Evolutionary conservation across 2,797 vertebrate species (phyloP), one percentile per base, ranked within the genome.

Genomic region (Acanthurus leucopareius): DNA sequence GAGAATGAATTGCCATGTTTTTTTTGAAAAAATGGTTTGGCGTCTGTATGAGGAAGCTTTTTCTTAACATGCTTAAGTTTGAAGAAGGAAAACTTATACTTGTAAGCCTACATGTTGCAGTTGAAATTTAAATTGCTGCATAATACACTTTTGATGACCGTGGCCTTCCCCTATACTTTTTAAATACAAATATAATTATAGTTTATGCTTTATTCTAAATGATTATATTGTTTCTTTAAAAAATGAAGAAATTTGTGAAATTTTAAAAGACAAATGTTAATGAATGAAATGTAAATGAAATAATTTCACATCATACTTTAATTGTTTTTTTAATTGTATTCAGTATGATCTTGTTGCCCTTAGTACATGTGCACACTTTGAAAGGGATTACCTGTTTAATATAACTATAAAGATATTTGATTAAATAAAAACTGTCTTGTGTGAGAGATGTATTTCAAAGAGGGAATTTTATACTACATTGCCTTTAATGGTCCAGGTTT

Each of bases 91-190:
- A 52, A 73, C 11, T 49, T 5, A 16, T 14, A 15, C n/a, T 53
- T 49, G 32, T 32, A 32, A 32, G 28, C 28, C 28, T 32, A 32
- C 28, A 5, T 53, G 20, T 40, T 69, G 38, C n/a, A 19, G 45
- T 3, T 59, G 17, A 61, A 64, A 52, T 61, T 32, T 32, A 32
- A 32, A 10, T 38, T 48, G 15, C 1, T 58, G 47, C 15, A 59
- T 35, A 5, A 57, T 54, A 20, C 16, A 14, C 17, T 25, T 64
- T 74, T 68, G 51, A 83, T 70, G 75, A 42, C 48, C 59, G 65
- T 51, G 75, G 84, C 82, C 79, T 89, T 88, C 69, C 19, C 53
- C 3, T 67, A 3, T 56, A 17, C 16, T 49, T 40, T 61, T 19
- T 32, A 38, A 61, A 20, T 49, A 42, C 15, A 61, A 10, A 49